phyloP scores from a whole-genome alignment of 2,797 vertebrate species.

The Pangasius krempfi region DNA sequence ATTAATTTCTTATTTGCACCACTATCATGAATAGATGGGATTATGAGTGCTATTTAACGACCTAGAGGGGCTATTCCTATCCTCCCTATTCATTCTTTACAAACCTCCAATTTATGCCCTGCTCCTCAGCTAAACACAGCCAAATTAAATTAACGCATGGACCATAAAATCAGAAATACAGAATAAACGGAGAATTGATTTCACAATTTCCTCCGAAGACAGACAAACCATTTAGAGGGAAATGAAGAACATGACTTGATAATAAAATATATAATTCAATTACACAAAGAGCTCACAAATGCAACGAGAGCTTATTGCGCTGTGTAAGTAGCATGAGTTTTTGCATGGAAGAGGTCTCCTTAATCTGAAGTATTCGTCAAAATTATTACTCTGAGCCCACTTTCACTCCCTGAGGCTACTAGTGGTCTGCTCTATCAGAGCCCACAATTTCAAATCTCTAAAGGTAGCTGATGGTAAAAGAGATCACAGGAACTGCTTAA shows the following conservation, averaged over 20 bases:
- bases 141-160: neutral
- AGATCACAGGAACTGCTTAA: constrained; percentile 15
- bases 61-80: neutral
- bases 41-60: neutral
- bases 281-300: constrained; percentile 16
- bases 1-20: neutral
- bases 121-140: neutral
- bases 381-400: constrained; percentile 27
- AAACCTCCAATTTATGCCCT: constrained; percentile 16
- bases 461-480: constrained; percentile 30
- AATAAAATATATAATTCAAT: constrained; percentile 13
- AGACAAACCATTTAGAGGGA: neutral
- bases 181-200: constrained; percentile 49
- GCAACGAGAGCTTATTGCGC: constrained; percentile 1
- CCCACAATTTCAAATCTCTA: constrained; percentile 31
- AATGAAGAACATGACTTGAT: constrained; percentile 19
- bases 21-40: neutral
- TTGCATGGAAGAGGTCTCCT: constrained; percentile 12
- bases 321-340: neutral
- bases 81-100: neutral
- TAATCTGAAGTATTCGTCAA: constrained; percentile 20
- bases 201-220: constrained; percentile 26
- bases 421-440: constrained; percentile 23
- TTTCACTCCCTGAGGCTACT: constrained; percentile 19
- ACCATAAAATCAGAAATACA: constrained; percentile 27